These are phyloP conservation scores for Exephanes ischioxanthus DNA, from an alignment of 2,888 invertebrate genomes.

Conservation along the genomic window DNA sequence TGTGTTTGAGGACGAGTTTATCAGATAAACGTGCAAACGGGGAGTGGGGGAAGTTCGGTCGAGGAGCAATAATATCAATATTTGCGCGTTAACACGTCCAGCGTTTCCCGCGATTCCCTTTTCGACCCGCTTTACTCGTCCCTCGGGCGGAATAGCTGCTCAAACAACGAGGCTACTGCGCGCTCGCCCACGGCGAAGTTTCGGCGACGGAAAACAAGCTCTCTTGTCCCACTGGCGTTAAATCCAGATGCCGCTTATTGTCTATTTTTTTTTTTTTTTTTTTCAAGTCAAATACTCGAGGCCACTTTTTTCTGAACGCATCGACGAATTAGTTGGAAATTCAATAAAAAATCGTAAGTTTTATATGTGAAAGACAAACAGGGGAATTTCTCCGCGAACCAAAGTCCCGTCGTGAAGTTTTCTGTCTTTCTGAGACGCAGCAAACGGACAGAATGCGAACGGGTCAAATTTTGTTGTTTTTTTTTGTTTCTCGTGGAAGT, in stretches of 20 bases:
- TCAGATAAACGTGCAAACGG: slow-evolving; percentile 53
- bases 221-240: not conserved
- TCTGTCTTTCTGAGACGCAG: too few relatives aligned
- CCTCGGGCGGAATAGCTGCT: slow-evolving; percentile 32
- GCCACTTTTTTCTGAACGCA: not conserved
- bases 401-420: not conserved
- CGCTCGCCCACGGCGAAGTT: not conserved
- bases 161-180: slow-evolving; percentile 42
- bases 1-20: slow-evolving; percentile 49
- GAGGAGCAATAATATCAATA: slow-evolving; percentile 60
- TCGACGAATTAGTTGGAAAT: not conserved
- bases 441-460: too few relatives aligned
- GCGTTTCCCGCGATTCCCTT: slow-evolving; percentile 11
- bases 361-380: not conserved
- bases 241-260: not conserved
- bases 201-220: not conserved
- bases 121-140: slow-evolving; percentile 19
- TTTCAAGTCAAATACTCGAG: not conserved
- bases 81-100: slow-evolving; percentile 61
- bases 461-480: too few relatives aligned
- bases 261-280: not conserved
- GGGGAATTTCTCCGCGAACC: too few relatives aligned
- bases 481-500: too few relatives aligned
- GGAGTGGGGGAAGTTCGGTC: slow-evolving; percentile 7
- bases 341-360: not conserved